Conservation (phyloP, 92 coral and sea anemone species). For the Porites divaricata region DNA sequence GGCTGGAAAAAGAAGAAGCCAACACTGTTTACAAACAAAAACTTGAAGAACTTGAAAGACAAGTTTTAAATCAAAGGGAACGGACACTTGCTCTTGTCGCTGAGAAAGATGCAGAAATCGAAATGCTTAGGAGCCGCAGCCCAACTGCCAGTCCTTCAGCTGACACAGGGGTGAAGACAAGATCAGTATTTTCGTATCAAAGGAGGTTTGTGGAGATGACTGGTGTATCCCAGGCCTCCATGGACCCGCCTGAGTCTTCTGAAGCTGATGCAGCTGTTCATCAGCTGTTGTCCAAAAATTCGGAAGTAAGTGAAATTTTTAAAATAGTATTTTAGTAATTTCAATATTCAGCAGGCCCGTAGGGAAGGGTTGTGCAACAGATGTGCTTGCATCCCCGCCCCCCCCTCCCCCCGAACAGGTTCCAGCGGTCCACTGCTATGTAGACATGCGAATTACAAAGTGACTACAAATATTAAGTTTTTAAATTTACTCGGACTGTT, state of each 20-base stretch:
- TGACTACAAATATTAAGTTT: too few relatives aligned
- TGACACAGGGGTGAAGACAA: slow-evolving; percentile 36
- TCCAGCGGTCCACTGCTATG: too few relatives aligned
- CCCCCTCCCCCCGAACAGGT: too few relatives aligned
- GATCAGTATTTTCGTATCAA: slow-evolving; percentile 67
- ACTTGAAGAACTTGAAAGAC: slow-evolving; percentile 93
- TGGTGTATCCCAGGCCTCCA: slow-evolving; percentile 54
- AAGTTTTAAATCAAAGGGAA: slow-evolving; percentile 91
- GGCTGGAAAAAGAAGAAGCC: slow-evolving; percentile 67
- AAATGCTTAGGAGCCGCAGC: slow-evolving; percentile 69
- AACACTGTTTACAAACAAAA: slow-evolving; percentile 75
- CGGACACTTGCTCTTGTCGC: slow-evolving; percentile 87
- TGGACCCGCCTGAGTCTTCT: slow-evolving; percentile 45
- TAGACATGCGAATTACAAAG: too few relatives aligned
- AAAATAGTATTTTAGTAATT: too few relatives aligned
- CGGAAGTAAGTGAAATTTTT: slow-evolving; percentile 71
- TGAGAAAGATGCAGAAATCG: slow-evolving; percentile 95
- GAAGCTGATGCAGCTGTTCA: slow-evolving; percentile 88
- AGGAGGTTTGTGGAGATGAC: slow-evolving; percentile 67
- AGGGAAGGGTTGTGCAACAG: too few relatives aligned
- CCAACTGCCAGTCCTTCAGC: slow-evolving; percentile 78
- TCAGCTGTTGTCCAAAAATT: slow-evolving; percentile 82
- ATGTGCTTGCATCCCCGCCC: too few relatives aligned
- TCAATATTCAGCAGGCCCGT: too few relatives aligned
- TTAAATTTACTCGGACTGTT: too few relatives aligned